Evolutionary conservation across 2,888 invertebrate genomes (phyloP).

Genomic region (Sabellastarte sp.): DNA sequence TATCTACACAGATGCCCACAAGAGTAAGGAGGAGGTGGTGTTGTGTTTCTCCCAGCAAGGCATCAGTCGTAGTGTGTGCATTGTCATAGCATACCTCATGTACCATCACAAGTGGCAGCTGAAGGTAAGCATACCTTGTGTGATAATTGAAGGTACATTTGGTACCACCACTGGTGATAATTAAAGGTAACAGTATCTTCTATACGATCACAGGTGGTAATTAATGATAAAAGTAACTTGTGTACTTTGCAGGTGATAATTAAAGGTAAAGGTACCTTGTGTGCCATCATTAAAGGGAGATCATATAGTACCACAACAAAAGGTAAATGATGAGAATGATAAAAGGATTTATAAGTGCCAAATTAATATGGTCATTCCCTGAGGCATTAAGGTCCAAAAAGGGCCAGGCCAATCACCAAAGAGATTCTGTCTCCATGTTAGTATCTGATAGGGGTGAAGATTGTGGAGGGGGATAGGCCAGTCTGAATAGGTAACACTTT

Average conservation of each 20-base stretch:
- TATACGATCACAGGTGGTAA: too few relatives aligned
- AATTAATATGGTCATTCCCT: too few relatives aligned
- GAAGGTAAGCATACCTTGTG: constrained; percentile 46
- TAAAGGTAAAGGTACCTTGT: not conserved
- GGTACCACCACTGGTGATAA: constrained; percentile 38
- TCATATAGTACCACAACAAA: too few relatives aligned
- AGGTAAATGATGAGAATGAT: too few relatives aligned
- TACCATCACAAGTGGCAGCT: constrained; percentile 37
- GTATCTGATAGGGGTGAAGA: too few relatives aligned
- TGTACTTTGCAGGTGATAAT: not conserved
- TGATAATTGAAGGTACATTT: constrained; percentile 52
- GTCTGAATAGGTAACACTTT: too few relatives aligned
- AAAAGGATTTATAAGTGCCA: too few relatives aligned
- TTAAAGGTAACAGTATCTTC: constrained; percentile 45
- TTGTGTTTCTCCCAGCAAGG: constrained; percentile 52
- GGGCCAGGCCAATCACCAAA: too few relatives aligned
- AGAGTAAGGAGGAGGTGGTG: constrained; percentile 38
- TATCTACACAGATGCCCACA: constrained; percentile 37
- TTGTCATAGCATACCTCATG: constrained; percentile 56
- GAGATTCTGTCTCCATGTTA: too few relatives aligned
- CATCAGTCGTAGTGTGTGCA: constrained; percentile 48
- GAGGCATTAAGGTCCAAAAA: too few relatives aligned
- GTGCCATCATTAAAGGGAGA: too few relatives aligned
- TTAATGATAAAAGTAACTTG: not conserved
- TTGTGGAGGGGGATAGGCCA: too few relatives aligned